Percentiles rank a stretch among this genome's conserved stretches.
Conservation (phyloP, 2,113 vertebrate genomes). For the Otis tarda region DNA sequence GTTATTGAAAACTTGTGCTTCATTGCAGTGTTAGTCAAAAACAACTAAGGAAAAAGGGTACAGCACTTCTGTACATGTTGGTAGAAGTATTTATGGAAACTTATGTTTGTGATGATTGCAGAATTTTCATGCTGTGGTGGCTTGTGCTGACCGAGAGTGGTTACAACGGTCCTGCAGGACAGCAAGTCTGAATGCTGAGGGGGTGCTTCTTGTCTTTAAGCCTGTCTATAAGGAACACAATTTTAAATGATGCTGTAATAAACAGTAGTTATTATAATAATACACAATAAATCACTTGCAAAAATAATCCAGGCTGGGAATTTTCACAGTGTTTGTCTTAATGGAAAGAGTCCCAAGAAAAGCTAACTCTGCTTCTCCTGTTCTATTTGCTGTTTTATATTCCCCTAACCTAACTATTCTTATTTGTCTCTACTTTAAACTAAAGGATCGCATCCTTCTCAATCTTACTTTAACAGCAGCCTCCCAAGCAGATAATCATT, state of each 20-base stretch:
- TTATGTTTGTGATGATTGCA: background rate
- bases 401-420: background rate
- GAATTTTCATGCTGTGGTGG: background rate
- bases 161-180: background rate
- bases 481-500: constrained; percentile 29
- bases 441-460: background rate
- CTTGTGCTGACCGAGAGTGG: background rate
- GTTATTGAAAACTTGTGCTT: background rate
- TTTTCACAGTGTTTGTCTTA: background rate
- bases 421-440: background rate
- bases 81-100: background rate
- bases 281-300: background rate
- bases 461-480: background rate
- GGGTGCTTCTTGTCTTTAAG: background rate
- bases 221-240: background rate
- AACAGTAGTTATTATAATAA: background rate
- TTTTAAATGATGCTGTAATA: background rate
- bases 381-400: background rate
- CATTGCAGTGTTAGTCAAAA: background rate
- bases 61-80: background rate
- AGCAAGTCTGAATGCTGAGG: background rate
- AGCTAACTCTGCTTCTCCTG: background rate
- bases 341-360: background rate
- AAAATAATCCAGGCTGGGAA: background rate
- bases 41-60: background rate